phyloP scores from a whole-genome alignment of 2,888 invertebrate genomes.

The Marasmarcha lunaedactyla region DNA sequence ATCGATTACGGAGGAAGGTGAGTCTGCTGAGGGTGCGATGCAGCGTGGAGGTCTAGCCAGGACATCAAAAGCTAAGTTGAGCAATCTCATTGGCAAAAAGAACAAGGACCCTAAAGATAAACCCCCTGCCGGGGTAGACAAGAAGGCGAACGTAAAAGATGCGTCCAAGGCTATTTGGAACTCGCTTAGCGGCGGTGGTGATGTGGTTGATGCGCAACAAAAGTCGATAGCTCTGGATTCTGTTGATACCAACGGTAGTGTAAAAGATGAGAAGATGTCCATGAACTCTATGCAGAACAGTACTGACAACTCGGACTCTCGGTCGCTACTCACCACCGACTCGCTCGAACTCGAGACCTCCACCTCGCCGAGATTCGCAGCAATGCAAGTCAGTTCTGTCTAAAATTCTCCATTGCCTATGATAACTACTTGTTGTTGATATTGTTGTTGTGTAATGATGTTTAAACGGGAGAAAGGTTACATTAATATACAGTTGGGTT shows the following conservation, averaged over 20 bases:
- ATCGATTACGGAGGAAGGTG: constrained; percentile 77
- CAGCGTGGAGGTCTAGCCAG: constrained; percentile 62
- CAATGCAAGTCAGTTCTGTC: constrained; percentile 74
- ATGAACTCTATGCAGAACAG: constrained; percentile 46
- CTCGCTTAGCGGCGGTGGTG: constrained; percentile 56
- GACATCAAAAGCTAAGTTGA: constrained; percentile 72
- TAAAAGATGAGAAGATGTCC: constrained; percentile 61
- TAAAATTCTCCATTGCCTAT: constrained; percentile 21
- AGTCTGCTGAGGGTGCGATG: constrained; percentile 58
- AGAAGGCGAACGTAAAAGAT: constrained; percentile 55
- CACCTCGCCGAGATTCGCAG: constrained; percentile 58
- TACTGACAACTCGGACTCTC: constrained; percentile 52
- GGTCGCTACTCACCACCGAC: constrained; percentile 62
- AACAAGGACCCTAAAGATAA: constrained; percentile 66
- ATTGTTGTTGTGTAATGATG: too few relatives aligned
- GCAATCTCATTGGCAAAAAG: constrained; percentile 75
- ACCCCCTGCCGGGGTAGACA: constrained; percentile 36
- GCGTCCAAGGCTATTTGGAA: constrained; percentile 59
- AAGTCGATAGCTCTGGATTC: constrained; percentile 47
- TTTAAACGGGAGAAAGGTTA: too few relatives aligned
- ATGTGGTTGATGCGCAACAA: constrained; percentile 55
- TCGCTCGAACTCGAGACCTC: constrained; percentile 62
- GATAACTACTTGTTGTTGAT: not conserved
- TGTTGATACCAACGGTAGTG: constrained; percentile 46
- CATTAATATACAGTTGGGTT: too few relatives aligned